Conservation (phyloP, 92 coral and sea anemone genomes). For the Epizoanthus scotinus region DNA sequence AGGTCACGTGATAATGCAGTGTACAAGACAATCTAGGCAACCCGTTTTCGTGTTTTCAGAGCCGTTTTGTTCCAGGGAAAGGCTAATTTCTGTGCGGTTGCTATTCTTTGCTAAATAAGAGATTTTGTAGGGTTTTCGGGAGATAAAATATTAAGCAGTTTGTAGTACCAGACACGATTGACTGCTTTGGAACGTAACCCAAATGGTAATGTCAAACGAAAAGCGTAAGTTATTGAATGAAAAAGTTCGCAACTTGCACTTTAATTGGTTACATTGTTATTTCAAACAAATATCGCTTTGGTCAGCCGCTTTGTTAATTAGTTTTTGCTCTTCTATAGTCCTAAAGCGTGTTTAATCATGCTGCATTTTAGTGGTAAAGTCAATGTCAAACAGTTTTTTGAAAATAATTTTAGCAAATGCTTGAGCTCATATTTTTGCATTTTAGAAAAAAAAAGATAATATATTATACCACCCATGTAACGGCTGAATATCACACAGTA, state of each 20-base stretch:
- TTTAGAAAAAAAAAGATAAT: too few species aligned
- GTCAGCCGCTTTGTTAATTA: not conserved
- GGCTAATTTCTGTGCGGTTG: constrained; percentile 45
- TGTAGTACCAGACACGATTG: not conserved
- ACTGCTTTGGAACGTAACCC: not conserved
- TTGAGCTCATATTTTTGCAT: too few species aligned
- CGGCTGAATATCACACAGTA: too few species aligned
- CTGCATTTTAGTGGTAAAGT: too few species aligned
- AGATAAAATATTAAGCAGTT: not conserved
- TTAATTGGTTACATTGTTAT: not conserved
- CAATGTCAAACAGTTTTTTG: too few species aligned
- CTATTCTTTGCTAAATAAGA: constrained; percentile 37
- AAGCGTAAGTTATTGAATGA: not conserved
- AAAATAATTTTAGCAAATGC: too few species aligned
- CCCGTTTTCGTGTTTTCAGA: constrained; percentile 35
- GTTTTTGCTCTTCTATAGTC: not conserved
- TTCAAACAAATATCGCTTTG: not conserved
- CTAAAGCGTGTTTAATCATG: too few species aligned
- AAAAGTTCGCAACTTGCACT: not conserved
- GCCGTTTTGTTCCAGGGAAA: constrained; percentile 50
- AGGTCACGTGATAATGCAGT: too few species aligned
- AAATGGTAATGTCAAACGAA: constrained; percentile 1
- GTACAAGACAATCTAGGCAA: too few species aligned
- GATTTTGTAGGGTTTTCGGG: constrained; percentile 46
- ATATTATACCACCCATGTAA: too few species aligned